Base-by-base conservation (phyloP, 2,888 invertebrate species). In the Trichogramma evanescens region DNA sequence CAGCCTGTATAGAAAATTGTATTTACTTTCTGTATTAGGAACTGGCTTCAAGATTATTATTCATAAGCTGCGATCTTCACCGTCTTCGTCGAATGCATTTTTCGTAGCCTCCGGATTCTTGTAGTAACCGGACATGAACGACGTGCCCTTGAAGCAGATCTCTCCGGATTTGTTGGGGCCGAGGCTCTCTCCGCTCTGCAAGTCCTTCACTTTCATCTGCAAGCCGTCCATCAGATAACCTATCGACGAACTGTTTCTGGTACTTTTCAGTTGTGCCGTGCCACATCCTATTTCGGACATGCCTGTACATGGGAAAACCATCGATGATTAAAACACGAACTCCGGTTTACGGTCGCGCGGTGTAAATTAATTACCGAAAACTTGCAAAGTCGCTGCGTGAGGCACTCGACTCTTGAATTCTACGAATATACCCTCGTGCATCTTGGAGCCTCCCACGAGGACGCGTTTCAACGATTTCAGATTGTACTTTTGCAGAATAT, bases 81-180 rank as follows among this genome's bases (percentile, higher is more conserved):
- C 84, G 13, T 83, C 80, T 0, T 71, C 63, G 52, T 80, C 79
- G 6, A 84, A 72, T 4, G 78, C 80, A 48, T 78, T 78, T 42
- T 72, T 72, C 0, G 83, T 85, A 3, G 82, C 83, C 64, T 80
- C 72, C n/a, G 79, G 78, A 67, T 83, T 82, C 58, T 80, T 80
- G 50, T 78, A 77, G 69, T 85, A 85, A 1, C 82, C 82, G 39
- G 76, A 78, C 80, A 82, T 83, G 2, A 81, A 70, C 0, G 8
- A 39, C 0, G 0, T 0, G 0, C 63, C 5, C 41, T 66, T 70
- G 1, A 51, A 6, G 9, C 57, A 65, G 2, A 70, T 4, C 39
- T 70, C 70, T 3, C 70, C 73, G 1, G 50, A 51, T 41, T 72
- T 45, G 51, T 72, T 71, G 0, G 70, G 65, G 0, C 69, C 71